A percentile compares a stretch with the other conserved stretches of the same genome.
phyloP scores from a whole-genome alignment of 64 coral and sea anemone species.

The Dendronephthya gigantea region DNA sequence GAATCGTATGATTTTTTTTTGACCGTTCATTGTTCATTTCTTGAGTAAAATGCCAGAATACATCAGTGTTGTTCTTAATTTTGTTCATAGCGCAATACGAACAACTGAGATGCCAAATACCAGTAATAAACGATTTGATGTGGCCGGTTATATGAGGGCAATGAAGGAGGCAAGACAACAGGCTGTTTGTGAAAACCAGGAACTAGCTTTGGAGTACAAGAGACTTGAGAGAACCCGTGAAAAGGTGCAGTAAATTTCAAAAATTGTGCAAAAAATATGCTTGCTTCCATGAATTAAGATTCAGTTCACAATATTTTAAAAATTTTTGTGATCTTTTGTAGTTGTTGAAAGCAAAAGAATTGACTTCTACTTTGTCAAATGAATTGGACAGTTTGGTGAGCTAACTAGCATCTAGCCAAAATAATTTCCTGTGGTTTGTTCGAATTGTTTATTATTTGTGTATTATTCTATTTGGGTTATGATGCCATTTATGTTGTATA shows the following conservation, averaged over 20 bases:
- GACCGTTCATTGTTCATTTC: not conserved
- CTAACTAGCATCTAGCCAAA: not conserved
- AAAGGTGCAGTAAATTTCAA: constrained; percentile 39
- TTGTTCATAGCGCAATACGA: not conserved
- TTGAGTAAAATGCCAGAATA: not conserved
- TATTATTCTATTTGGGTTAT: not conserved
- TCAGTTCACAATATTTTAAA: not conserved
- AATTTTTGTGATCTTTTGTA: not conserved
- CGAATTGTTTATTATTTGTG: not conserved
- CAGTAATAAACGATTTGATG: constrained; percentile 32
- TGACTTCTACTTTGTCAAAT: constrained; percentile 3
- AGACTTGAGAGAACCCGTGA: constrained; percentile 27
- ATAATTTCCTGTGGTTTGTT: not conserved
- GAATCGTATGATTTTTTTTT: constrained; percentile 45
- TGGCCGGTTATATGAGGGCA: constrained; percentile 37
- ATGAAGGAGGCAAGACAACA: constrained; percentile 26
- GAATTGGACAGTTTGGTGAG: constrained; percentile 5
- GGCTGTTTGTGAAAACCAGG: constrained; percentile 20
- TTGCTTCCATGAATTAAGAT: not conserved
- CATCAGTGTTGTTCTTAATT: not conserved
- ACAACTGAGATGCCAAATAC: constrained; percentile 16
- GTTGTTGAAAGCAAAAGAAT: not conserved
- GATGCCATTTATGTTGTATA: not conserved
- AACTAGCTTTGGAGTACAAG: constrained; percentile 26
- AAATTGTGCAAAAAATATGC: too few species aligned